Percentiles rank a stretch among this genome's conserved stretches.
Evolutionary conservation across 2,888 invertebrate genomes (phyloP).

Genomic region (Ceriagrion tenellum): DNA sequence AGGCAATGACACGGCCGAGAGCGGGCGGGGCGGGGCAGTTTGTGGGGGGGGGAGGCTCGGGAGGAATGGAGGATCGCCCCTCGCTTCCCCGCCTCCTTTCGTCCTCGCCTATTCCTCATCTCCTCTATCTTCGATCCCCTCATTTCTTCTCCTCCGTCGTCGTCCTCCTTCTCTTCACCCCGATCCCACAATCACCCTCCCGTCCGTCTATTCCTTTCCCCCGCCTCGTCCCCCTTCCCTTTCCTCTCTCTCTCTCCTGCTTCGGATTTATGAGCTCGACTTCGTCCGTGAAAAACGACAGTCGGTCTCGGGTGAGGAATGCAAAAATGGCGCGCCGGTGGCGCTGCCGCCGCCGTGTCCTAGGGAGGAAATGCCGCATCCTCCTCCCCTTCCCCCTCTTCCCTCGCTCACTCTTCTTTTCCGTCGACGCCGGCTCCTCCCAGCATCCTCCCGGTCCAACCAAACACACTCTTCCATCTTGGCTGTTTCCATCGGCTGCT

Average conservation of each 20-base stretch:
- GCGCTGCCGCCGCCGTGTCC: background rate
- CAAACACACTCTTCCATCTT: background rate
- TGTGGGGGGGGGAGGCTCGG: too few relatives aligned
- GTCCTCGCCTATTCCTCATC: background rate
- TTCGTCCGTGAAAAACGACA: background rate
- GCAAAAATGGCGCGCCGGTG: slow-evolving; percentile 29
- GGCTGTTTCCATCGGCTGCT: background rate
- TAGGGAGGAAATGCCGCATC: background rate
- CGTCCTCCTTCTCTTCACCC: background rate
- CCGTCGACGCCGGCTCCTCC: background rate
- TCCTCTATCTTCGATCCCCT: background rate
- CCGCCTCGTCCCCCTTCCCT: background rate
- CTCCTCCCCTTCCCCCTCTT: background rate
- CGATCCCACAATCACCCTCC: background rate
- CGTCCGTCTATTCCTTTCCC: too few relatives aligned
- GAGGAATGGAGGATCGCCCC: background rate
- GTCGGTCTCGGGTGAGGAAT: slow-evolving; percentile 38
- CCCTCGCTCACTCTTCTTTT: background rate
- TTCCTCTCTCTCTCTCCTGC: background rate
- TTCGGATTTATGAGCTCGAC: slow-evolving; percentile 35
- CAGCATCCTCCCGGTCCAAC: too few relatives aligned
- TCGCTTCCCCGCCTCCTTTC: background rate
- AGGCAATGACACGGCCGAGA: background rate
- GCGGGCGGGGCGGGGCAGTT: background rate
- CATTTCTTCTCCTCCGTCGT: background rate